Conservation (phyloP, 1,140 invertebrate genomes). For the Dendrolimus kikuchii region DNA sequence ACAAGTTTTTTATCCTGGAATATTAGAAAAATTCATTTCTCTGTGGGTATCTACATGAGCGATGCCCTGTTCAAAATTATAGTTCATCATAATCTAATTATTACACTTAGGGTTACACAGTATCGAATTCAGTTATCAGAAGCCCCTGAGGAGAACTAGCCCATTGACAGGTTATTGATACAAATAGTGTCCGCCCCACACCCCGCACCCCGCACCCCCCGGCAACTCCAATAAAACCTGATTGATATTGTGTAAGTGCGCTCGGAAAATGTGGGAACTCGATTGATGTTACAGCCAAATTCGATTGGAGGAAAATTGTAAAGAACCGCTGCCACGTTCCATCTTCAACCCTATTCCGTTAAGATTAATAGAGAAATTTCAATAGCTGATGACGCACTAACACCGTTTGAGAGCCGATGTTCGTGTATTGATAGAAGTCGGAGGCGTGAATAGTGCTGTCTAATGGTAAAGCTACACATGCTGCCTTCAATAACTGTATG, state of each 20-base stretch:
- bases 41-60: too few species aligned
- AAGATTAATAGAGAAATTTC: too few species aligned
- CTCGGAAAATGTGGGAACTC: constrained; percentile 70
- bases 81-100: constrained; percentile 58
- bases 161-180: constrained; percentile 71
- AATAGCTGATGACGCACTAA: constrained; percentile 7
- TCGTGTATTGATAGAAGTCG: constrained; percentile 47
- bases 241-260: constrained; percentile 72
- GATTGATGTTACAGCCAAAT: constrained; percentile 70
- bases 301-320: constrained; percentile 70
- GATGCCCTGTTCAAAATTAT: constrained; percentile 8
- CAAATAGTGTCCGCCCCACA: constrained; percentile 48
- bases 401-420: constrained; percentile 21
- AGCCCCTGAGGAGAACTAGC: constrained; percentile 43
- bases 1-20: too few species aligned
- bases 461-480: constrained; percentile 45
- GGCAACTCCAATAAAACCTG: constrained; percentile 71
- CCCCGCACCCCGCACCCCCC: constrained; percentile 24
- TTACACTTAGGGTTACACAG: constrained; percentile 32
- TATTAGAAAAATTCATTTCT: too few species aligned
- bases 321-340: constrained; percentile 32
- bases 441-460: constrained; percentile 64
- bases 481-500: constrained; percentile 5
- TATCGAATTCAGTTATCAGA: constrained; percentile 22
- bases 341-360: constrained; percentile 22